Conservation (phyloP, 2,113 vertebrate genomes). For the Beaufortia kweichowensis region DNA sequence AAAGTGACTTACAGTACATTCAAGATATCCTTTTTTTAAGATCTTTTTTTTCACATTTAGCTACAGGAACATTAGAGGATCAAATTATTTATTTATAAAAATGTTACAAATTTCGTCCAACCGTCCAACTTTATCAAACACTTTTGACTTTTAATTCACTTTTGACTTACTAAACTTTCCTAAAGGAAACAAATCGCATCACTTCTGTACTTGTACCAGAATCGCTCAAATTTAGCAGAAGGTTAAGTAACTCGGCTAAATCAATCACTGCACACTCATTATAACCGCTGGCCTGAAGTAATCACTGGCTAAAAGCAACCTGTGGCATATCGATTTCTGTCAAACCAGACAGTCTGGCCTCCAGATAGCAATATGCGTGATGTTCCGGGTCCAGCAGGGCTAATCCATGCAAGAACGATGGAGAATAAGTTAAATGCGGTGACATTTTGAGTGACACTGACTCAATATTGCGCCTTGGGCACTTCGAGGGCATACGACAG, state of each 20-base stretch:
- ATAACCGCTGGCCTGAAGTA: constrained; percentile 23
- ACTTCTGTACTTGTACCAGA: constrained; percentile 24
- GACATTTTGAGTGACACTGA: constrained; percentile 35
- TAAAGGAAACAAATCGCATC: neutral
- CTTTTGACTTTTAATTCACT: neutral
- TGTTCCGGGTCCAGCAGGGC: neutral
- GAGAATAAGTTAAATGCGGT: constrained; percentile 23
- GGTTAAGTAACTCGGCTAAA: constrained; percentile 26
- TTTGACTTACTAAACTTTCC: neutral
- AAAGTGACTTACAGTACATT: too few species aligned
- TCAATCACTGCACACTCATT: constrained; percentile 31
- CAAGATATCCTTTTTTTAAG: too few species aligned
- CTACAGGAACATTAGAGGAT: too few species aligned
- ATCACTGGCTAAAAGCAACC: constrained; percentile 38
- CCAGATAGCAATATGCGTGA: constrained; percentile 23
- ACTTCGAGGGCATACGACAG: constrained; percentile 21
- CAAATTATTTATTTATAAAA: too few species aligned
- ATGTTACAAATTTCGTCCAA: too few species aligned
- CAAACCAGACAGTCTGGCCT: constrained; percentile 33
- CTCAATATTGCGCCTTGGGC: constrained; percentile 13
- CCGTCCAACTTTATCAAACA: neutral
- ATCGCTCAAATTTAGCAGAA: constrained; percentile 11
- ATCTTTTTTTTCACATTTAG: too few species aligned
- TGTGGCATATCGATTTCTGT: constrained; percentile 39
- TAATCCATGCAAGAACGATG: constrained; percentile 28